Evolutionary conservation across 2,888 invertebrate genomes (phyloP).

Genomic region (Dicycla oo): DNA sequence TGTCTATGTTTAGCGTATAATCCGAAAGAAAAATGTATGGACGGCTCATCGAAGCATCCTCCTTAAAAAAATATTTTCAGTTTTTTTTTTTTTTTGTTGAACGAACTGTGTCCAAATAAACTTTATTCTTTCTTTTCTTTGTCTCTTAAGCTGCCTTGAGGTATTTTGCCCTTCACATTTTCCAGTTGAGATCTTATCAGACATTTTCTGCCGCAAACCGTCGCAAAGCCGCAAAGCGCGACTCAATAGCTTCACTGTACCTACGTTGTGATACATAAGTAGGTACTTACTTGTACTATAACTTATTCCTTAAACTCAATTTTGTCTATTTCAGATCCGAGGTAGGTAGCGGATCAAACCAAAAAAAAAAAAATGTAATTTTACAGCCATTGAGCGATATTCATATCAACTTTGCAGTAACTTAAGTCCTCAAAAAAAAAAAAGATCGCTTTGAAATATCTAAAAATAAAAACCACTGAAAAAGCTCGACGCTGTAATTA

Average conservation of each 20-base stretch:
- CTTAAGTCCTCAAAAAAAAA: slow-evolving; percentile 9
- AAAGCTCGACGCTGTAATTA: slow-evolving; percentile 56
- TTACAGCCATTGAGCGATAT: background rate
- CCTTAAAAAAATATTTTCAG: too few relatives aligned
- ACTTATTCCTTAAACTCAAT: background rate
- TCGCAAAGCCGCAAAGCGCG: too few relatives aligned
- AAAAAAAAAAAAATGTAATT: background rate
- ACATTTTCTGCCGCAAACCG: background rate
- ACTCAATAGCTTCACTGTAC: background rate
- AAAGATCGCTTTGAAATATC: slow-evolving; percentile 23
- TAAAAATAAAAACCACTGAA: slow-evolving; percentile 40
- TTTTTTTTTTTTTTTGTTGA: too few relatives aligned
- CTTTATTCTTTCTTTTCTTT: too few relatives aligned
- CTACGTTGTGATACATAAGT: background rate
- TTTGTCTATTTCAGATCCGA: background rate
- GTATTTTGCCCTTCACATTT: background rate
- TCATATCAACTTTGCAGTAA: background rate
- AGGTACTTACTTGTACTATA: background rate
- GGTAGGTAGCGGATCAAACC: background rate
- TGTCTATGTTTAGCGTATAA: too few relatives aligned
- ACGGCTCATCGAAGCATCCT: too few relatives aligned
- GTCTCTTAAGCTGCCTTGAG: background rate
- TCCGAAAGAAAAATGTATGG: too few relatives aligned
- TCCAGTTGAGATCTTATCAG: background rate
- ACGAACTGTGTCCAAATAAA: too few relatives aligned